A percentile compares a stretch with the other conserved stretches of the same genome.
Evolutionary conservation across 2,113 vertebrate species (phyloP).

Genomic region (Ascaphus truei): DNA sequence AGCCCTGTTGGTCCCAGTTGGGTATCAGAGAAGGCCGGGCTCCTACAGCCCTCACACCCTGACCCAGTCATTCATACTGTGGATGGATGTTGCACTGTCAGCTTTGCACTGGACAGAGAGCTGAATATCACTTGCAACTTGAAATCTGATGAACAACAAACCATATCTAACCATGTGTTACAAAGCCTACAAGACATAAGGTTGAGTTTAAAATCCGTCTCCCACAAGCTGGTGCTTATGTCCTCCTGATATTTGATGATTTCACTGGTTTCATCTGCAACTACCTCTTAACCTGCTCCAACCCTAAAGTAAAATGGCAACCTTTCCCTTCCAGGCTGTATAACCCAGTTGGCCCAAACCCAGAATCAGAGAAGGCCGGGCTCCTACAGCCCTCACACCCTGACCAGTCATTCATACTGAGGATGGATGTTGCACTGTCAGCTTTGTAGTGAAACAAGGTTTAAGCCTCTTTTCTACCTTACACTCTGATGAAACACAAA

Average conservation of each 20-base stretch:
- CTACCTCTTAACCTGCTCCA: conserved; percentile 43
- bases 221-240: conserved; percentile 37
- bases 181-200: conserved; percentile 16
- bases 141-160: neutral
- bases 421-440: conserved; percentile 33
- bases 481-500: neutral
- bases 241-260: conserved; percentile 37
- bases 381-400: conserved; percentile 32
- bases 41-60: conserved; percentile 31
- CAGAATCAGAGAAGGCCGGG: conserved; percentile 33
- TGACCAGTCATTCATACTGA: conserved; percentile 31
- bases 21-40: conserved; percentile 33
- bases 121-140: conserved; percentile 30
- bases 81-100: conserved; percentile 37
- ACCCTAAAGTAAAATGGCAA: conserved; percentile 34
- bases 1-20: conserved; percentile 41
- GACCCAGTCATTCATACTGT: conserved; percentile 30
- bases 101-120: conserved; percentile 18
- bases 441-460: conserved; percentile 23
- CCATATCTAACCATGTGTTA: conserved; percentile 20
- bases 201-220: conserved; percentile 40
- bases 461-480: conserved; percentile 28
- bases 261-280: conserved; percentile 31
- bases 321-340: conserved; percentile 35
- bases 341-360: conserved; percentile 41